Base-by-base conservation (phyloP, 1,140 invertebrate genomes). In the Papilio aristodemus region DNA sequence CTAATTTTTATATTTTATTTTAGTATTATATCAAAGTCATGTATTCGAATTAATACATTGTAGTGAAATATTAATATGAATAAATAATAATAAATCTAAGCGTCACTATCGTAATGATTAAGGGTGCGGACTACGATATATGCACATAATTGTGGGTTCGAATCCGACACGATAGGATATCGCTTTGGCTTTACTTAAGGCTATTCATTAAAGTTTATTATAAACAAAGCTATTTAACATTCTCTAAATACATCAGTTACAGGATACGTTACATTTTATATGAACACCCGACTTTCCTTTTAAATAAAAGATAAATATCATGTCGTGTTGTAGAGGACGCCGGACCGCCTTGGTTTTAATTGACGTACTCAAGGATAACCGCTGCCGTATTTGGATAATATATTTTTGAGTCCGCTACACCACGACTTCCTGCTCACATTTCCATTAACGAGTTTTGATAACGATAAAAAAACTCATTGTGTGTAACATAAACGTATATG, bases 351-450 rank as follows among this genome's bases (percentile, higher is more conserved):
- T 43, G 41, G n/a, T 9, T 54, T 32, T 32, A 32, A 19, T 54
- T 54, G 17, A 54, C 46, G 46, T 54, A 5, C 11, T 54, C 46
- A 54, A 54, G 46, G 46, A 54, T 54, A 54, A 54, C 46, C 46
- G 19, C 46, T 25, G 19, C 46, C 22, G 19, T 22, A 54, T 22
- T 22, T 54, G 19, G 19, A 25, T 11, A 13, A 3, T 25, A 1
- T 50, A 22, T 50, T 54, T 54, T 22, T 54, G 11, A 4, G 22
- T 46, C 17, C 43, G 8, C 17, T 19, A 14, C 8, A 46, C 46
- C 1, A 13, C 4, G 9, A 54, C 46, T 54, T 54, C 46, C 46
- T 54, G 46, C 11, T 54, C 19, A 10, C 9, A 25, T 22, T 43
- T 11, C 11, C 46, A 54, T 22, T 54, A 54, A 54, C 46, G 10